Percentiles rank a stretch among this genome's conserved stretches.
Conservation (phyloP, 2,888 invertebrate genomes). For the Cerastis rubricosa region DNA sequence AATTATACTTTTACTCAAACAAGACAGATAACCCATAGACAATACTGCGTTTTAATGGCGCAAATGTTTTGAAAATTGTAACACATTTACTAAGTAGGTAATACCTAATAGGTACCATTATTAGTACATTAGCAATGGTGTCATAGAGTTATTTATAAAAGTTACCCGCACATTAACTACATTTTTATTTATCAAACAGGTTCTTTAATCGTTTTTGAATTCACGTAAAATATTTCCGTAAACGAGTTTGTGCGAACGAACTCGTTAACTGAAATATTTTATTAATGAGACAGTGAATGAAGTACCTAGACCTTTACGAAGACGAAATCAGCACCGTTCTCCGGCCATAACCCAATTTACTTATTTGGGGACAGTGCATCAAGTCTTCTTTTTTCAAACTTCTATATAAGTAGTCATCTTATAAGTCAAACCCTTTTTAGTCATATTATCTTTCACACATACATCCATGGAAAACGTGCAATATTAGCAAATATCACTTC, state of each 20-base stretch:
- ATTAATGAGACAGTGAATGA: not conserved
- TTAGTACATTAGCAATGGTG: constrained; percentile 1
- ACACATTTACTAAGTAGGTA: not conserved
- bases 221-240: not conserved
- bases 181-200: constrained; percentile 1
- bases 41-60: not conserved
- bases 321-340: too few species aligned
- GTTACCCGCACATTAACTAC: not conserved
- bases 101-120: not conserved
- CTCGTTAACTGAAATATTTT: constrained; percentile 9
- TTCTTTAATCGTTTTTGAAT: constrained; percentile 6
- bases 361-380: too few species aligned
- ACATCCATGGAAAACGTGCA: too few species aligned
- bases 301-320: too few species aligned
- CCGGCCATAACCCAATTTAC: too few species aligned
- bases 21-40: not conserved
- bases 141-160: not conserved
- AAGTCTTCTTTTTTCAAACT: too few species aligned
- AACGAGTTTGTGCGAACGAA: too few species aligned
- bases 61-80: constrained; percentile 1
- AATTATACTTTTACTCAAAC: not conserved
- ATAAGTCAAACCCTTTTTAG: too few species aligned
- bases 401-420: too few species aligned
- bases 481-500: too few species aligned
- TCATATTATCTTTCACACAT: too few species aligned